Evolutionary conservation across 2,113 vertebrate genomes (phyloP).

Genomic region (Glaucomys volans): DNA sequence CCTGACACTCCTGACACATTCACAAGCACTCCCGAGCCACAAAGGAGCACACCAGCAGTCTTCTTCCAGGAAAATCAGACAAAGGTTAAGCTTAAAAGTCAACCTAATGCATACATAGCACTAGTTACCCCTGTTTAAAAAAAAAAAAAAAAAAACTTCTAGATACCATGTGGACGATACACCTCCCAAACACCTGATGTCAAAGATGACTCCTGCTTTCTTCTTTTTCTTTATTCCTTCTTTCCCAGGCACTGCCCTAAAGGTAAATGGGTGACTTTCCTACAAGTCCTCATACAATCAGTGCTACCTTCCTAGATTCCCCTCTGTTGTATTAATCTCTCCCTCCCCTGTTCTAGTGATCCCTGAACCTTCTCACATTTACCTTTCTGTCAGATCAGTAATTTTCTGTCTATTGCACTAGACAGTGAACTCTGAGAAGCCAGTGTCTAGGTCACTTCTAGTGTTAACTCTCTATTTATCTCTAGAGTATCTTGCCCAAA

Average conservation of each 20-base stretch:
- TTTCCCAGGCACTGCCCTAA: not conserved
- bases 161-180: not conserved
- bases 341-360: not conserved
- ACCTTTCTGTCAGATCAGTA: not conserved
- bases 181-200: not conserved
- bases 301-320: not conserved
- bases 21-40: not conserved
- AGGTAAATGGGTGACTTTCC: not conserved
- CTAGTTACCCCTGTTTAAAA: not conserved
- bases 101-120: not conserved
- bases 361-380: not conserved
- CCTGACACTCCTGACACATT: not conserved
- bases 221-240: not conserved
- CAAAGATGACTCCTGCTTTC: not conserved
- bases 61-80: slow-evolving; percentile 10
- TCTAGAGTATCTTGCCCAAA: not conserved
- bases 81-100: not conserved
- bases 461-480: not conserved
- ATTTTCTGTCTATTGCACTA: not conserved
- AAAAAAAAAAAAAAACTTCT: not conserved
- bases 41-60: not conserved
- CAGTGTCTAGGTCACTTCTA: not conserved
- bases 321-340: not conserved
- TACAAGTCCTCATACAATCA: not conserved
- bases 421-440: not conserved